phyloP scores from a whole-genome alignment of 2,797 vertebrate species.

The Pseudochirops cupreus region DNA sequence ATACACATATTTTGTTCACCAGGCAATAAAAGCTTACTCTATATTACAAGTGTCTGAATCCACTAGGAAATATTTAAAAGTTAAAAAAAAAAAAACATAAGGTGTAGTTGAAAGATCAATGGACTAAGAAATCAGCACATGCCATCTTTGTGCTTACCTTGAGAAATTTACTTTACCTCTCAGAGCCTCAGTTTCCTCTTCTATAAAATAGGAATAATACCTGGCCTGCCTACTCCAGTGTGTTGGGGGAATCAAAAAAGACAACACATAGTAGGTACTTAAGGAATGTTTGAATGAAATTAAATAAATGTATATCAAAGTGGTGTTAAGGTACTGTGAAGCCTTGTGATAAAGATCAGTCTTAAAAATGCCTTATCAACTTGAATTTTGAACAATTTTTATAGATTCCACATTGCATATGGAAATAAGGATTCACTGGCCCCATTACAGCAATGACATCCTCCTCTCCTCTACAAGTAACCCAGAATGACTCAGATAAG shows the following conservation, averaged over 20 bases:
- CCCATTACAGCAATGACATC: neutral
- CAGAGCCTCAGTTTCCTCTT: neutral
- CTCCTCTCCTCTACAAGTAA: neutral
- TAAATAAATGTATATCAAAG: neutral
- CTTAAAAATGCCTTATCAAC: neutral
- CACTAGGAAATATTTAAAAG: neutral
- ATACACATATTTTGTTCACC: neutral
- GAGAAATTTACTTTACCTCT: neutral
- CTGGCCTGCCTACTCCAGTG: neutral
- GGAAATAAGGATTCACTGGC: neutral
- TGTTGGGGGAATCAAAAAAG: neutral
- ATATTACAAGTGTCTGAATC: neutral
- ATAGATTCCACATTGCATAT: neutral
- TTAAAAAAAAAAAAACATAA: neutral
- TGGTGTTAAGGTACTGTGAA: neutral
- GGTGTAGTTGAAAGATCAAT: neutral
- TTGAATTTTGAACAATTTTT: neutral
- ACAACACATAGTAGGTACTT: neutral
- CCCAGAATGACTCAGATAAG: neutral
- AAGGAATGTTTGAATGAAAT: neutral
- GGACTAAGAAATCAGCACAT: neutral
- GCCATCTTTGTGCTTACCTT: neutral
- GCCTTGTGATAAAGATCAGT: neutral
- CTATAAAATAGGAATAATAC: neutral
- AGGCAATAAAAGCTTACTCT: neutral